Conservation (phyloP, 2,888 invertebrate species). For the Diplazon laetatorius region DNA sequence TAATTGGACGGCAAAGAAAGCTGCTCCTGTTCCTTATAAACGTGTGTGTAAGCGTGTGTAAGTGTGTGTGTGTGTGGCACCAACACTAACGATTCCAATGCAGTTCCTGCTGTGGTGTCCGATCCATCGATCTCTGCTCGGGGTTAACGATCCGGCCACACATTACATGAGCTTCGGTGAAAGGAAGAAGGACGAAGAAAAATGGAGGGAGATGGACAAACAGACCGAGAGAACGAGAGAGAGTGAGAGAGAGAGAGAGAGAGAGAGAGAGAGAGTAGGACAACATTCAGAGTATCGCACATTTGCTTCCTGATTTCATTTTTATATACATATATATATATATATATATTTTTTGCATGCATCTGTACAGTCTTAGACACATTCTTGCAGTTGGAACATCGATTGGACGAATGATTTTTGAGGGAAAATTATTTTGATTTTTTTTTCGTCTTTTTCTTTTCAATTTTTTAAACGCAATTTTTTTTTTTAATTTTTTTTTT, state of each 20-base stretch:
- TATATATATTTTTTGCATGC: slow-evolving; percentile 1
- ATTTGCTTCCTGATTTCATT: slow-evolving; percentile 42
- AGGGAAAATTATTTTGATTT: too few relatives aligned
- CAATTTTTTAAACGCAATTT: not conserved
- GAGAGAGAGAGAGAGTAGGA: slow-evolving; percentile 1
- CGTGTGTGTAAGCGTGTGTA: too few relatives aligned
- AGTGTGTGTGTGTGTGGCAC: slow-evolving; percentile 17
- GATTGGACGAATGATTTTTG: slow-evolving; percentile 5
- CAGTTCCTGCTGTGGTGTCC: slow-evolving; percentile 37
- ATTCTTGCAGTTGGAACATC: slow-evolving; percentile 28
- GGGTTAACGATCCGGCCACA: slow-evolving; percentile 64
- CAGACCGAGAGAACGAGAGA: not conserved
- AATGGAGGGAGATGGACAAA: too few relatives aligned
- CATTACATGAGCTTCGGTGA: slow-evolving; percentile 42
- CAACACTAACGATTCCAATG: slow-evolving; percentile 2
- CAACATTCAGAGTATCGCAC: slow-evolving; percentile 30
- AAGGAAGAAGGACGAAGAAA: slow-evolving; percentile 8
- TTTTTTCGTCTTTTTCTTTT: not conserved
- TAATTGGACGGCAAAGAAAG: slow-evolving; percentile 70
- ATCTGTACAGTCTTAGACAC: not conserved
- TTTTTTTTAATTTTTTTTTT: not conserved
- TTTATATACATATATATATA: slow-evolving; percentile 23
- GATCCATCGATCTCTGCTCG: slow-evolving; percentile 66
- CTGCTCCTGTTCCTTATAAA: slow-evolving; percentile 61
- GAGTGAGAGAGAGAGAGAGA: not conserved